These are phyloP conservation scores for Apis dorsata DNA, from an alignment of 1,140 invertebrate genomes.

Conservation along the genomic window DNA sequence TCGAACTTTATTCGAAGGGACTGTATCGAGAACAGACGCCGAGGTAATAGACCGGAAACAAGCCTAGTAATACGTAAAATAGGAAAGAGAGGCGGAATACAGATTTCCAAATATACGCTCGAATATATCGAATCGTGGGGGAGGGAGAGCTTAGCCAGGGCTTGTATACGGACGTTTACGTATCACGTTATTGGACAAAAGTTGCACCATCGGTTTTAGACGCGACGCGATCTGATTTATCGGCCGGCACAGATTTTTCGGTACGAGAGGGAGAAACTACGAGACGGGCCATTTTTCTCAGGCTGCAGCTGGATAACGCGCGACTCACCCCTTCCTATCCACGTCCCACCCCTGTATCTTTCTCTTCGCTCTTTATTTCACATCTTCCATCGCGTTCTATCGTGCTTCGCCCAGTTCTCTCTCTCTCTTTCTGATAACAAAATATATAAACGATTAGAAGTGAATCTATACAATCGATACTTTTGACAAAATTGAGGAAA, in stretches of 20 bases:
- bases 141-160: conserved; percentile 19
- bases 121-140: conserved; percentile 51
- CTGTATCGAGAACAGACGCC: not conserved
- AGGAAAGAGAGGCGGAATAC: not conserved
- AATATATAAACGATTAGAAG: conserved; percentile 63
- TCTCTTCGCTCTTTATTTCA: not conserved
- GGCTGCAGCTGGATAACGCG: conserved; percentile 65
- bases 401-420: not conserved
- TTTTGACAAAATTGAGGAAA: conserved; percentile 4
- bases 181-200: conserved; percentile 72
- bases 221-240: conserved; percentile 69
- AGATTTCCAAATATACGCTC: conserved; percentile 25
- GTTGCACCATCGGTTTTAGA: conserved; percentile 68
- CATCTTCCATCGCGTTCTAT: too few relatives aligned
- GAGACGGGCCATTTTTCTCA: conserved; percentile 68
- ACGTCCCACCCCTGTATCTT: not conserved
- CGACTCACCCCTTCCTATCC: not conserved
- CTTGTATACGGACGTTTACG: conserved; percentile 63
- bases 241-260: conserved; percentile 57
- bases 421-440: conserved; percentile 7
- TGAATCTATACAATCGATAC: conserved; percentile 60
- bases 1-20: not conserved
- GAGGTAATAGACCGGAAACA: not conserved
- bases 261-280: conserved; percentile 60
- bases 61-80: not conserved